Conservation (phyloP, 2,888 invertebrate genomes). For the Alsophila aescularia region DNA sequence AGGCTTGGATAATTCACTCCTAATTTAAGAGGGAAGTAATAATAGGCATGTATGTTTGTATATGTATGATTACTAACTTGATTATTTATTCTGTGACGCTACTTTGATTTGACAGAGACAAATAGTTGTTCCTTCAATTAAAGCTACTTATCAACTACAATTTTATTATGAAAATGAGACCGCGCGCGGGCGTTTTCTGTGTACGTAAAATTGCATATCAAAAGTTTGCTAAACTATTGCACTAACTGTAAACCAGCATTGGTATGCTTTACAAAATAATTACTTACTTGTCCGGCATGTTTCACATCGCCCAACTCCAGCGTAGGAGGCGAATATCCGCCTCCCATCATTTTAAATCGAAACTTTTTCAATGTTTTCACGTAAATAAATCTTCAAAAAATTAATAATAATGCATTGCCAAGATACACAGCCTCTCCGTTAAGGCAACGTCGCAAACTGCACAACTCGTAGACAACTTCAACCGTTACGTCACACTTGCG, state of each 20-base stretch:
- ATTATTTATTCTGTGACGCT: too few species aligned
- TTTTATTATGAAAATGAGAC: too few species aligned
- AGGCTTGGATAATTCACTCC: too few species aligned
- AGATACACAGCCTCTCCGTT: constrained; percentile 53
- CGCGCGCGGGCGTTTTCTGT: too few species aligned
- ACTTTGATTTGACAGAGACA: too few species aligned
- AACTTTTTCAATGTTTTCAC: constrained; percentile 27
- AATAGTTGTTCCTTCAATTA: too few species aligned
- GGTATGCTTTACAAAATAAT: not conserved
- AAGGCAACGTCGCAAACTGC: constrained; percentile 56
- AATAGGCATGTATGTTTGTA: too few species aligned
- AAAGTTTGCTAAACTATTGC: constrained; percentile 3
- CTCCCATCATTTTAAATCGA: constrained; percentile 87
- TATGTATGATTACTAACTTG: too few species aligned
- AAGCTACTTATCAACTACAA: too few species aligned
- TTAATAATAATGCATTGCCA: constrained; percentile 45
- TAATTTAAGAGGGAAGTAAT: too few species aligned
- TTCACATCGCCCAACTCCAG: constrained; percentile 95
- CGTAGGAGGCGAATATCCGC: constrained; percentile 87
- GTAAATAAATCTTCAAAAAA: constrained; percentile 37
- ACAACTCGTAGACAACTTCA: constrained; percentile 64
- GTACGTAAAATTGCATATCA: not conserved
- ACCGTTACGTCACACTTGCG: constrained; percentile 47
- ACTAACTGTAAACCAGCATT: constrained; percentile 15
- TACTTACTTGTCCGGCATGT: constrained; percentile 92